A percentile compares a stretch with the other conserved stretches of the same genome.
Conservation (phyloP, 2,888 invertebrate species). For the Eremobia ochroleuca region DNA sequence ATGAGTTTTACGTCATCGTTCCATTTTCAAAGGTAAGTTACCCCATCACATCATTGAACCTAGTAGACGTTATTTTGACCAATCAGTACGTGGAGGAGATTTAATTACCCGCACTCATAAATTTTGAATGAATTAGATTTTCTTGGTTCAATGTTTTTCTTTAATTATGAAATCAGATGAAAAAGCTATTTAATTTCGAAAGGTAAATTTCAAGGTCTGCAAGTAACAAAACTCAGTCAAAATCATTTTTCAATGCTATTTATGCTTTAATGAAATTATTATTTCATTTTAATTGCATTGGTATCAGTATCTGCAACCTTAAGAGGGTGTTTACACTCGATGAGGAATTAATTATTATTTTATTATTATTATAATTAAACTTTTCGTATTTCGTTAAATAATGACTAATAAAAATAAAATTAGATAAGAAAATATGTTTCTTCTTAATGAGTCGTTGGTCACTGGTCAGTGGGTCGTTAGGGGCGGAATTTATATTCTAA, state of each 20-base stretch:
- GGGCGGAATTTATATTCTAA: too few species aligned
- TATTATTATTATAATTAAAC: too few species aligned
- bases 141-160: background rate
- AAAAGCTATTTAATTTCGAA: background rate
- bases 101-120: background rate
- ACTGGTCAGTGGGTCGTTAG: too few species aligned
- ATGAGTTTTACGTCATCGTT: constrained; percentile 9
- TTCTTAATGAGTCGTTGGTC: background rate
- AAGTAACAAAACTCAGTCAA: background rate
- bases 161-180: background rate
- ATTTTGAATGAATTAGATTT: background rate
- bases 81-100: background rate
- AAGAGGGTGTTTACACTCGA: background rate
- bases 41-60: background rate
- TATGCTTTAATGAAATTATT: background rate
- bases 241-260: background rate
- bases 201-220: too few species aligned
- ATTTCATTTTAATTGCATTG: too few species aligned
- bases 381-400: background rate
- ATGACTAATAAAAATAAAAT: background rate
- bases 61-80: background rate
- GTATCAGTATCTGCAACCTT: background rate
- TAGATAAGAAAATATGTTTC: background rate
- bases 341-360: background rate
- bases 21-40: background rate